Conservation (phyloP, 1,140 invertebrate genomes). For the Grapholita molesta region DNA sequence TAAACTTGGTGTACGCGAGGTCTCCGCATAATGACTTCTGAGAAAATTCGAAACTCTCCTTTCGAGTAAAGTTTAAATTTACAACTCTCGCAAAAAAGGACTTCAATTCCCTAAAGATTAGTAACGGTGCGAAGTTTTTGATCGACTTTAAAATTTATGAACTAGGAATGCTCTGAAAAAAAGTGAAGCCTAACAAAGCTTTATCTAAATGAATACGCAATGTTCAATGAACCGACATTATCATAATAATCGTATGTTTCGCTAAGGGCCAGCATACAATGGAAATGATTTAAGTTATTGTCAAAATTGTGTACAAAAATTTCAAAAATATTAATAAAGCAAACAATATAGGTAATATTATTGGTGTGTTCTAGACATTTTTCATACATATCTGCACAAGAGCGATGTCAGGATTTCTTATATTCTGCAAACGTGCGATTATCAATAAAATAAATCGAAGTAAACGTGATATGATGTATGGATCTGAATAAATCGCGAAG, state of each 20-base stretch:
- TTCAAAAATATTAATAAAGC: too few species aligned
- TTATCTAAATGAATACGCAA: neutral
- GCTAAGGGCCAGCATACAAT: neutral
- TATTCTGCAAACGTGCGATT: neutral
- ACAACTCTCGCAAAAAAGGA: neutral
- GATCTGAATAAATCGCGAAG: neutral
- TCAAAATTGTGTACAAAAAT: too few species aligned
- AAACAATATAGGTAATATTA: too few species aligned
- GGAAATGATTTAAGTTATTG: neutral
- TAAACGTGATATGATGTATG: neutral
- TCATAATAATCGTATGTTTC: neutral
- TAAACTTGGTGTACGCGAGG: slow-evolving; percentile 21
- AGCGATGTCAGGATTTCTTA: neutral
- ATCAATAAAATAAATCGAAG: neutral
- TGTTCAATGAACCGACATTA: neutral
- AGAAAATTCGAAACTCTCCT: slow-evolving; percentile 17
- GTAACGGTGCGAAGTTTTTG: neutral
- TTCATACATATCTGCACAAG: too few species aligned
- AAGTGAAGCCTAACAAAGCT: neutral
- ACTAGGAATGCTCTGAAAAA: neutral
- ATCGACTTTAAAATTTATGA: neutral
- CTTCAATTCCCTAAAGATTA: neutral
- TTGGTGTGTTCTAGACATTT: too few species aligned
- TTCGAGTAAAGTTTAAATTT: slow-evolving; percentile 35
- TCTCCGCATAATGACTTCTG: slow-evolving; percentile 28